Evolutionary conservation across 2,888 invertebrate species (phyloP).

Genomic region (Arrhopalites spinosus): DNA sequence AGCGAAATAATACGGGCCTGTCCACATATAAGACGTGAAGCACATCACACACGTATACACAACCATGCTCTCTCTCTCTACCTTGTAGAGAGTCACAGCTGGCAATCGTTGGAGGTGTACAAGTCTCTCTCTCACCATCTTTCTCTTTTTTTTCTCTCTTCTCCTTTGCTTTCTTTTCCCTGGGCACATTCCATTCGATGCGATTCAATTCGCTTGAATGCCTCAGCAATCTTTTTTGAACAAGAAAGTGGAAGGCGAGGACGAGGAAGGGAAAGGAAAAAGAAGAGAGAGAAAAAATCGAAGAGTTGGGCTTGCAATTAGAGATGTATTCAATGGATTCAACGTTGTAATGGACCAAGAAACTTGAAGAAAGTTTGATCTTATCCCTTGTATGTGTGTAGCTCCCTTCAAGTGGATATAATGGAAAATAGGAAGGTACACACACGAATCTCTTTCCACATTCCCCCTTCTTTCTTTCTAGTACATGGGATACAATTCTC

Average conservation of each 20-base stretch:
- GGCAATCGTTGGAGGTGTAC: neutral
- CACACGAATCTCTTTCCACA: too few relatives aligned
- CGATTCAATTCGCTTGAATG: constrained; percentile 27
- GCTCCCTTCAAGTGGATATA: constrained; percentile 14
- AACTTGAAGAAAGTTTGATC: constrained; percentile 11
- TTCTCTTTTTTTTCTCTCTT: neutral
- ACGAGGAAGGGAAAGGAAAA: neutral
- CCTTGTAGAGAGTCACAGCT: neutral
- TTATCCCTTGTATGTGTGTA: constrained; percentile 3
- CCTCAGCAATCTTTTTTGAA: constrained; percentile 23
- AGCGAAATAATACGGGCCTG: neutral
- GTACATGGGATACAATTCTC: too few relatives aligned
- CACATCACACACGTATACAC: too few relatives aligned
- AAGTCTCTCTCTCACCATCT: neutral
- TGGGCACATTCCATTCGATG: constrained; percentile 20
- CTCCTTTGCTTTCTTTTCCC: neutral
- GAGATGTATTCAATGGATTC: neutral
- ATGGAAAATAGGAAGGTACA: neutral
- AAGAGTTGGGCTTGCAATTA: neutral
- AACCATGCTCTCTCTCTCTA: neutral
- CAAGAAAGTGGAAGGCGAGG: neutral
- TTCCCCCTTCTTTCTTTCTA: too few relatives aligned
- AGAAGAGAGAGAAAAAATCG: neutral
- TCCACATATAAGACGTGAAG: neutral
- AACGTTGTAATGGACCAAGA: too few relatives aligned